Evolutionary conservation across 2,113 vertebrate genomes (phyloP), one percentile per base, ranked within the genome.

Genomic region (Desmodus rotundus): DNA sequence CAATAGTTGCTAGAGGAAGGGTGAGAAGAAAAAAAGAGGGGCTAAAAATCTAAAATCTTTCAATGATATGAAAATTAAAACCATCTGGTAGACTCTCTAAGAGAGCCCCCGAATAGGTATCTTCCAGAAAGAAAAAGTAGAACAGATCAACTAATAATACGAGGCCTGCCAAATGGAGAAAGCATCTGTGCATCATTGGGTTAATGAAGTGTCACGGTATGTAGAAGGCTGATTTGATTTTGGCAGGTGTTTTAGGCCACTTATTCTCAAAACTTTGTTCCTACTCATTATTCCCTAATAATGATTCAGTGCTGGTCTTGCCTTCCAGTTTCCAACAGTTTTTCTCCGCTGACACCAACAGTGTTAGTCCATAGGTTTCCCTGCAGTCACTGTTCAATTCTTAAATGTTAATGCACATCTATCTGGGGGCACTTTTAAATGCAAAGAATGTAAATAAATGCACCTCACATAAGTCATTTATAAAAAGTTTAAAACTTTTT

Each of bases 341-440:
- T 72, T 87, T 83, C 68, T 87, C 92, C 76, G 80, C 36, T 70
- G n/a, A 78, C 4, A 65, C 54, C 54, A 56, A 45, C 5, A 61
- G 28, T n/a, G 28, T 88, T 84, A 67, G 17, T 89, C 89, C 54
- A 22, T 3, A 72, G 89, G 68, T 50, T 61, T 93, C 54, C 54
- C 31, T 24, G 17, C 28, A 87, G 63, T 84, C 84, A n/a, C 16
- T 65, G 36, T 77, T 92, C 70, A 80, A 13, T 76, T 81, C 68
- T 74, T 76, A 95, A 95, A 89, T 93, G 85, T 56, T 85, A 95
- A 97, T 90, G 43, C 50, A 63, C 58, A 77, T 54, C 26, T 47
- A 87, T n/a, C 54, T 83, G 67, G 26, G 65, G 38, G 74, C 8
- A 65, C 26, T 89, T 94, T 54, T 47, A 86, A 73, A 85, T 67